Conservation (phyloP, 2,888 invertebrate species). For the Crepidodera aurea region DNA sequence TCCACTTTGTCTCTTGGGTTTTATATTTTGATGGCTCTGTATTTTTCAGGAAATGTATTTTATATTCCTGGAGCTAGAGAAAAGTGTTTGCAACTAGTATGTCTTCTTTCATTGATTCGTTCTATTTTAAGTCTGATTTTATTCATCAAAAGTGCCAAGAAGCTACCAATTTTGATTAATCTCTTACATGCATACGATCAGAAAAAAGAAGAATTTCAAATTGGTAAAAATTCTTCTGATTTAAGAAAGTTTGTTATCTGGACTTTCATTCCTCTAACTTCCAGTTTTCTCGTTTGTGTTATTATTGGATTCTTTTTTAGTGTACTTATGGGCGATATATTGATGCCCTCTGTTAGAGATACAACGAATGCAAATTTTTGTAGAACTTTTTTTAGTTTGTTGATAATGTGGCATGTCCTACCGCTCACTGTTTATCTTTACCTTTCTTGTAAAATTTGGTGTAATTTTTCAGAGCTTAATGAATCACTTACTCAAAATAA, state of each 20-base stretch:
- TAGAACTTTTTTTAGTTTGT: background rate
- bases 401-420: background rate
- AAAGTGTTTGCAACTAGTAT: background rate
- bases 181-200: constrained; percentile 3
- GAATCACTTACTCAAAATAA: background rate
- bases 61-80: background rate
- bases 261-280: background rate
- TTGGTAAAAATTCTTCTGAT: background rate
- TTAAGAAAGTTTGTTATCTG: background rate
- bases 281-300: background rate
- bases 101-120: background rate
- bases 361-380: background rate
- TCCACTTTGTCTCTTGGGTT: background rate
- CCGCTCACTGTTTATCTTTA: background rate
- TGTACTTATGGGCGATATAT: background rate
- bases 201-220: background rate
- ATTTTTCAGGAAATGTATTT: constrained; percentile 1
- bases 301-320: background rate
- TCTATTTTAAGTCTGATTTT: background rate
- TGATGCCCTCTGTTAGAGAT: background rate
- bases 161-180: background rate
- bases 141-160: background rate
- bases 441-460: background rate
- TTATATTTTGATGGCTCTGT: background rate
- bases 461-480: background rate